Evolutionary conservation across 2,797 vertebrate genomes (phyloP), one percentile per base, ranked within the genome.

Genomic region (Kryptopterus vitreolus): DNA sequence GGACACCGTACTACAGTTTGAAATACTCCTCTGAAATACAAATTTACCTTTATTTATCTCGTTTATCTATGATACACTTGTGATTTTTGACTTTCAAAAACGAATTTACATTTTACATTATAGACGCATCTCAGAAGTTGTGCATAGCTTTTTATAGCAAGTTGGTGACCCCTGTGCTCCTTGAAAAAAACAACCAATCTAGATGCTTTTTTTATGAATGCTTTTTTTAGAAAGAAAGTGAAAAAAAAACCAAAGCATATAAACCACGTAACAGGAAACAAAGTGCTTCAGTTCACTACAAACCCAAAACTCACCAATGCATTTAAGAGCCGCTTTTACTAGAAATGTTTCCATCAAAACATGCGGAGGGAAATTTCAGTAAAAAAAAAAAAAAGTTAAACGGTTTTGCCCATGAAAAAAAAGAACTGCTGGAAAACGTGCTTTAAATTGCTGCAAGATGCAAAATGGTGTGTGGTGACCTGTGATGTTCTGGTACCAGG

Each of bases 281-380:
- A 35, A 50, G 18, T 33, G 50, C 3, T 3, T 29, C 24, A 29
- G 24, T 7, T 12, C 48, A 24, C 7, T 18, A 69, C 20, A 29
- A 69, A 71, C 18, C 18, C 20, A 53, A 71, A 53, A n/a, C 10
- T 71, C 50, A 22, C 69, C 69, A 33, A 71, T 50, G 29, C 50
- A 71, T 53, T 71, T 33, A 71, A 6, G 29, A 22, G 29, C 18
- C 15, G 48, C 29, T 71, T 71, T 71, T 71, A 53, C 69, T 35
- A 53, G 69, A 53, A 26, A 71, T 71, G 69, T 71, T 71, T 71
- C 69, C 50, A 71, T 71, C 69, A 71, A 71, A 33, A 71, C 11
- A 71, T 4, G 69, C 48, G 33, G 69, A 53, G 26, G 29, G 53
- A 33, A 53, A 53, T n/a, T 50, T 29, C 10, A 71, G 22, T 70